Evolutionary conservation across 2,113 vertebrate species (phyloP).

Genomic region (Ariopsis seemanni): DNA sequence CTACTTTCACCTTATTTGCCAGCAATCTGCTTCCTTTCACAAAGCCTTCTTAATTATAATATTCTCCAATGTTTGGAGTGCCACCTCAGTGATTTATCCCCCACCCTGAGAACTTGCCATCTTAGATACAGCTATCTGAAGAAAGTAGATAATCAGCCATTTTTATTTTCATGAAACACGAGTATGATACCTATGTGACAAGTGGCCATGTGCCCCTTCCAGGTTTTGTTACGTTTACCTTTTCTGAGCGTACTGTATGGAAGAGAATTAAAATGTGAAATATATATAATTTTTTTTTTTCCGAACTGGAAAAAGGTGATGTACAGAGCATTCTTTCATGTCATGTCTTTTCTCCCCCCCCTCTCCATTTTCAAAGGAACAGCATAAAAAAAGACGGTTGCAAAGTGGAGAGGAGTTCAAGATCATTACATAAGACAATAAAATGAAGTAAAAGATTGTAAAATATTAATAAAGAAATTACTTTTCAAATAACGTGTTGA

Average conservation of each 20-base stretch:
- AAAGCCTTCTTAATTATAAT: slow-evolving; percentile 10
- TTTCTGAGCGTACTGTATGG: slow-evolving; percentile 49
- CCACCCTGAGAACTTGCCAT: slow-evolving; percentile 7
- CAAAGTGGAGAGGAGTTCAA: slow-evolving; percentile 32
- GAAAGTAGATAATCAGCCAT: neutral
- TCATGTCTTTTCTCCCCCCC: neutral
- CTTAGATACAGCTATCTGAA: slow-evolving; percentile 29
- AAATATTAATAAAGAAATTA: slow-evolving; percentile 81
- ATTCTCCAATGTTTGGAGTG: slow-evolving; percentile 67
- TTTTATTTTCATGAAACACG: slow-evolving; percentile 21
- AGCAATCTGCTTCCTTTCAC: slow-evolving; percentile 55
- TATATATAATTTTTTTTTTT: slow-evolving; percentile 54
- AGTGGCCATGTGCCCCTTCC: slow-evolving; percentile 43
- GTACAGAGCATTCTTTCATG: slow-evolving; percentile 66
- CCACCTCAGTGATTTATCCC: slow-evolving; percentile 41
- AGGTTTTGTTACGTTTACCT: slow-evolving; percentile 58
- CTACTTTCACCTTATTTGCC: neutral
- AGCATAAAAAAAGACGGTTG: slow-evolving; percentile 53
- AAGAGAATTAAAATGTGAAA: slow-evolving; percentile 67
- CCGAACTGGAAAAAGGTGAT: slow-evolving; percentile 60
- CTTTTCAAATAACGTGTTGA: slow-evolving; percentile 68
- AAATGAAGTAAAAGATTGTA: slow-evolving; percentile 79
- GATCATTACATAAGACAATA: slow-evolving; percentile 70
- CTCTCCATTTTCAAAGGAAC: slow-evolving; percentile 63
- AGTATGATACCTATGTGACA: slow-evolving; percentile 51